Evolutionary conservation across 2,113 vertebrate genomes (phyloP), one percentile per base, ranked within the genome.

Genomic region (Pavo muticus): DNA sequence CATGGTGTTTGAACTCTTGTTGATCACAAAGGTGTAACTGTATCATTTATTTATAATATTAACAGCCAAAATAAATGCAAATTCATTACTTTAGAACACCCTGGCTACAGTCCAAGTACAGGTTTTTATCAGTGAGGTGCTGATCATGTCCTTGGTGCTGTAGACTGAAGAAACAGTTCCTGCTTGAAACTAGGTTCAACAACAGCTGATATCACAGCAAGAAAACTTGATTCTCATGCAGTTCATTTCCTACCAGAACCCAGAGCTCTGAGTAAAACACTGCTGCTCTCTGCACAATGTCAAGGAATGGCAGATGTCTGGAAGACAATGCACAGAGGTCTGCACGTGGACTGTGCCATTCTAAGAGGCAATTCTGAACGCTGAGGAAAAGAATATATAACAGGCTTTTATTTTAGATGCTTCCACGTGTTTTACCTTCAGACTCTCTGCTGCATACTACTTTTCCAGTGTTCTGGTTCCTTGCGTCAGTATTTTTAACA

Each of bases 91-190:
- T 84, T 23, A 89, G 59, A 91, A 91, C 63, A 6, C 29, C 56
- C 74, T 80, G 78, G 81, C 45, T 42, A 75, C 21, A 73, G 68
- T 65, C 32, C 67, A 94, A 73, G 60, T 47, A 73, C 45, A 83
- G 70, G 91, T 73, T 91, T 50, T 80, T 45, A 50, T 70, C 89
- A 80, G 67, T 86, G 70, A 91, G 77, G 27, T 70, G 48, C 54
- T 80, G 91, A 74, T 87, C 9, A 27, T 80, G 91, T 90, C 94
- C 94, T 95, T 94, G 84, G 30, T 90, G 61, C 60, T 93, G 70
- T 69, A 70, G 79, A 81, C 20, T 61, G 81, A 91, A 85, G 63
- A 92, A 91, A 85, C 11, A 0, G 60, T 88, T 88, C 48, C n/a
- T 63, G n/a, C 68, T 70, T 54, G 44, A 84, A 90, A 68, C 57